Base-by-base conservation (phyloP, 2,888 invertebrate genomes). In the Linnaemya vulpina region DNA sequence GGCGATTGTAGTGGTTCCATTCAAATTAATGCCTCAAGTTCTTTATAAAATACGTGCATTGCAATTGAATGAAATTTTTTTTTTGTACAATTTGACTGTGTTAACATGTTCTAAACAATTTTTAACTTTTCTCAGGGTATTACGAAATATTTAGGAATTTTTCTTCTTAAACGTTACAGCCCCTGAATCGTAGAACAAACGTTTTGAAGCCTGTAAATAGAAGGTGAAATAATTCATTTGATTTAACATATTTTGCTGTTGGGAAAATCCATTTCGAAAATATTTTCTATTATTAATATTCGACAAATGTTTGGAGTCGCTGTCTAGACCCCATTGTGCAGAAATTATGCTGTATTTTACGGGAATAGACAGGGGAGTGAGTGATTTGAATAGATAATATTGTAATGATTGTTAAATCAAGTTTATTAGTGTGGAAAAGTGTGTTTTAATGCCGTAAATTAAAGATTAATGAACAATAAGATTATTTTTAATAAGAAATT, bases 41-140 rank as follows among this genome's bases (percentile, higher is more conserved):
- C 58, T 73, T 30, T 73, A 7, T 35, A 3, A 13, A 38, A 30
- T 73, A 35, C 46, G 46, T 60, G 17, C 30, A 30, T 4, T 30
- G 25, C 46, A 30, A 30, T 43, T 71, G 58, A 43, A 58, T 3
- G 5, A 30, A 13, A 46, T 58, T 71, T 46, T 10, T 20, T 30
- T 53, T 53, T 11, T 25, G 7, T 4, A 8, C 3, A 67, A 11
- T 25, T 70, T 46, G 46, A 35, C 20, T 60, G 60, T 73, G 73
- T 73, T 73, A 60, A 73, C 46, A 35, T 60, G 0, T 17, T 46
- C 35, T 43, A 73, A 35, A 73, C 60, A 73, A 17, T 58, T 30
- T 70, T 43, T 20, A 62, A 20, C 10, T 43, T 62, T 62, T 74
- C 62, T 60, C 20, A 60, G 38, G 49, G 22, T 49, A 15, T 22